Conservation (phyloP, 2,113 vertebrate species). For the Rynchops niger region DNA sequence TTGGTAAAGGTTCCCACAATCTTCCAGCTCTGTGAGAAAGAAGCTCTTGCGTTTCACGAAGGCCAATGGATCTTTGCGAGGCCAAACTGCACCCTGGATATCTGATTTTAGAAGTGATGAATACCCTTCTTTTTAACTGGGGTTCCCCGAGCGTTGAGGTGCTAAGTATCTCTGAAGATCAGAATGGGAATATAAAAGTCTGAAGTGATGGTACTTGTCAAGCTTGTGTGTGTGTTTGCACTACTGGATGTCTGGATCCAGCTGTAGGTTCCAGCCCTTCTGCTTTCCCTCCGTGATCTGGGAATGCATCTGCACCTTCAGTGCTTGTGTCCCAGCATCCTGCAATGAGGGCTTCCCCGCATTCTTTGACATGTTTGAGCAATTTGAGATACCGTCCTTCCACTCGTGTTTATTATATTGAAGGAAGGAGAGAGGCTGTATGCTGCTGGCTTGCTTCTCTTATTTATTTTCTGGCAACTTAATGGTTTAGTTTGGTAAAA, state of each 20-base stretch:
- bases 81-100: not conserved
- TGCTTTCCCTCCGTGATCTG: not conserved
- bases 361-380: not conserved
- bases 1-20: not conserved
- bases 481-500: not conserved
- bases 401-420: not conserved
- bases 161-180: not conserved
- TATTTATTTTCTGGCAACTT: not conserved
- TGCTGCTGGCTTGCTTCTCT: not conserved
- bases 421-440: not conserved
- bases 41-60: not conserved
- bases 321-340: not conserved
- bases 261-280: not conserved
- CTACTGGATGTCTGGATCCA: not conserved
- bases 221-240: not conserved
- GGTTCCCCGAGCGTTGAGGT: not conserved
- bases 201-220: not conserved
- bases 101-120: not conserved
- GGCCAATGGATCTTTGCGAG: not conserved
- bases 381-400: rapidly evolving
- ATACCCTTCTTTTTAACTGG: not conserved
- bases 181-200: not conserved
- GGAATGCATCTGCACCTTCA: not conserved
- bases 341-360: not conserved
- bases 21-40: not conserved